phyloP scores from a whole-genome alignment of 2,888 invertebrate species.

The Microdon myrmicae region DNA sequence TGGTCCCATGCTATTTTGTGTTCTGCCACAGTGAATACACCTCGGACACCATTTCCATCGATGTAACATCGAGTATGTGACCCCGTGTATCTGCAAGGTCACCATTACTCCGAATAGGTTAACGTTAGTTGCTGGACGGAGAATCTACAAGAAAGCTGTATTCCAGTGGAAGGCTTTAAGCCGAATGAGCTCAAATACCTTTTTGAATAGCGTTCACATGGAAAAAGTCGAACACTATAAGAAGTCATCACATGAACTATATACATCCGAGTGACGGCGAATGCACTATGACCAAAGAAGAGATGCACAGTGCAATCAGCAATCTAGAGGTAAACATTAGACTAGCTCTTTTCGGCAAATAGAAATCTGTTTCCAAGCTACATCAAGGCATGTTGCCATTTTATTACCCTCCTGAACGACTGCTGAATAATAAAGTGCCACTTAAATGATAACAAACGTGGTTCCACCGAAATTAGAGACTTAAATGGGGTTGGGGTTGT shows the following conservation, averaged over 20 bases:
- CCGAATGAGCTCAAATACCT: constrained; percentile 86
- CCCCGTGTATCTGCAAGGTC: too few relatives aligned
- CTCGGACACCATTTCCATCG: too few relatives aligned
- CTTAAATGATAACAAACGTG: constrained; percentile 45
- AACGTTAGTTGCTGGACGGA: too few relatives aligned
- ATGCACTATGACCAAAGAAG: constrained; percentile 65
- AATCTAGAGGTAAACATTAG: constrained; percentile 63
- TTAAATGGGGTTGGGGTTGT: too few relatives aligned
- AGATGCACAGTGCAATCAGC: constrained; percentile 67
- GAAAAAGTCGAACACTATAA: constrained; percentile 80
- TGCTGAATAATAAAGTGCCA: constrained; percentile 41
- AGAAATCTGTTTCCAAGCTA: too few relatives aligned
- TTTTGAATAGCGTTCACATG: constrained; percentile 85
- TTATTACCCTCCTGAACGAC: constrained; percentile 28
- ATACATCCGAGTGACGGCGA: constrained; percentile 73
- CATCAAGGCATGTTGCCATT: constrained; percentile 27
- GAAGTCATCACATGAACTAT: constrained; percentile 71
- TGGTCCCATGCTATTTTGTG: too few relatives aligned
- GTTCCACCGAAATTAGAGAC: too few relatives aligned
- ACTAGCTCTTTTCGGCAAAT: constrained; percentile 4
- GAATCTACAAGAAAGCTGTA: constrained; percentile 82
- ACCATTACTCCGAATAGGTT: too few relatives aligned
- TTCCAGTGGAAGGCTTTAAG: constrained; percentile 84
- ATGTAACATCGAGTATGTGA: too few relatives aligned
- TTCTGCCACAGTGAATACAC: too few relatives aligned